Evolutionary conservation across 64 coral and sea anemone species (phyloP).

Genomic region (Montipora sp.): DNA sequence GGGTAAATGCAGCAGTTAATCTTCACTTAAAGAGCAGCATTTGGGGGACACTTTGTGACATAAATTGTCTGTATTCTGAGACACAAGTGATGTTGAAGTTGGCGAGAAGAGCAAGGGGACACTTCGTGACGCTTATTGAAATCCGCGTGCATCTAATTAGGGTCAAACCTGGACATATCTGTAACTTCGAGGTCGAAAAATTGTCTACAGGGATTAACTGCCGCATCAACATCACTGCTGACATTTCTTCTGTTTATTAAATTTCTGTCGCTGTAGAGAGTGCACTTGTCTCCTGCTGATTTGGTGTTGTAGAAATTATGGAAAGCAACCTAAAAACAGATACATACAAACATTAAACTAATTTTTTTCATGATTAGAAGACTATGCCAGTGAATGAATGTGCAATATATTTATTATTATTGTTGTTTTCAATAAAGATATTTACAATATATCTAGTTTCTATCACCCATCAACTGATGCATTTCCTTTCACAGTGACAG

Average conservation of each 20-base stretch:
- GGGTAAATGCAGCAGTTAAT: too few relatives aligned
- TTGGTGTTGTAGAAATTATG: conserved; percentile 43
- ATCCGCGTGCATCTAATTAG: too few relatives aligned
- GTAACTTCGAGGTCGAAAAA: conserved; percentile 67
- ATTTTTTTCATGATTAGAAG: neutral
- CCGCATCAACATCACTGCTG: conserved; percentile 41
- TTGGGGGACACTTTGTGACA: too few relatives aligned
- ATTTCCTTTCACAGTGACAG: neutral
- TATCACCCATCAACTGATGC: neutral
- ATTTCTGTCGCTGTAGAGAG: conserved; percentile 68
- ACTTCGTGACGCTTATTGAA: too few relatives aligned
- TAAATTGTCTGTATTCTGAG: too few relatives aligned
- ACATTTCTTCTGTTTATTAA: conserved; percentile 78
- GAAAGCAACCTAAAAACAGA: conserved; percentile 65
- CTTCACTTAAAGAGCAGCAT: too few relatives aligned
- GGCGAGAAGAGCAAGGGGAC: too few relatives aligned
- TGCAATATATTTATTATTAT: neutral
- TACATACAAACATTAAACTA: neutral
- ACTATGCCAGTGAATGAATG: neutral
- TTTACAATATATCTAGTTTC: neutral
- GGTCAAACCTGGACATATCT: too few relatives aligned
- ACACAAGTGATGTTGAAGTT: too few relatives aligned
- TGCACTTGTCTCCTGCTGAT: conserved; percentile 73
- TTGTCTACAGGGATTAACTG: conserved; percentile 53
- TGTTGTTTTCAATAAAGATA: neutral